Evolutionary conservation across 2,888 invertebrate species (phyloP).

Genomic region (Masnerella sp.): DNA sequence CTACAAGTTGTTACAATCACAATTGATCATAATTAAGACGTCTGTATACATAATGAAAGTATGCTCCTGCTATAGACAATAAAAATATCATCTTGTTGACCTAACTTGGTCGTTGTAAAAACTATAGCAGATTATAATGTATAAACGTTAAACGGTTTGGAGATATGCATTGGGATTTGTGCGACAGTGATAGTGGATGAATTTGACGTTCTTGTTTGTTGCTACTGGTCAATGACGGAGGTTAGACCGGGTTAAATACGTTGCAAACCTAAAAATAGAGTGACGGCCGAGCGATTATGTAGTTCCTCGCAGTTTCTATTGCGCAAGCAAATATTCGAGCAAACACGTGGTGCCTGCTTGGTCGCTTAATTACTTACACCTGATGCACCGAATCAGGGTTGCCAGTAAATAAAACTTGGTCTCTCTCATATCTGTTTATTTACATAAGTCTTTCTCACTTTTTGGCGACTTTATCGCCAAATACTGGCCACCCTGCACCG

Average conservation of each 20-base stretch:
- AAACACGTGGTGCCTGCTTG: conserved; percentile 70
- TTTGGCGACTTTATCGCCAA: too few species aligned
- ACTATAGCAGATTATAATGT: conserved; percentile 7
- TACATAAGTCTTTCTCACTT: too few species aligned
- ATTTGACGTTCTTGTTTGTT: conserved; percentile 58
- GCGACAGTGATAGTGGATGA: conserved; percentile 37
- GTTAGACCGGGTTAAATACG: conserved; percentile 77
- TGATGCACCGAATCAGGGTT: conserved; percentile 28
- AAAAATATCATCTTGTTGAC: too few species aligned
- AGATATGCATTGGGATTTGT: conserved; percentile 17
- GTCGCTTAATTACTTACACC: conserved; percentile 20
- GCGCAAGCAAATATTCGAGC: conserved; percentile 67
- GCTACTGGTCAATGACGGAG: conserved; percentile 65
- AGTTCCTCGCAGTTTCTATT: conserved; percentile 64
- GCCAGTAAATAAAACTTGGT: too few species aligned
- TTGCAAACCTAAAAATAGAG: conserved; percentile 75
- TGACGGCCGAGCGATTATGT: conserved; percentile 72
- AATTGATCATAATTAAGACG: too few species aligned
- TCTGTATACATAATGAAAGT: too few species aligned
- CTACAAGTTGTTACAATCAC: too few species aligned
- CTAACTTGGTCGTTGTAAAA: neutral
- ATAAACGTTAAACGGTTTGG: conserved; percentile 20
- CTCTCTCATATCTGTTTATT: too few species aligned
- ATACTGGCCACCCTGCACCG: too few species aligned
- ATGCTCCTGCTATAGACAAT: too few species aligned